These are phyloP conservation scores for Danaus plexippus DNA, from an alignment of 1,140 invertebrate species.

Conservation along the genomic window DNA sequence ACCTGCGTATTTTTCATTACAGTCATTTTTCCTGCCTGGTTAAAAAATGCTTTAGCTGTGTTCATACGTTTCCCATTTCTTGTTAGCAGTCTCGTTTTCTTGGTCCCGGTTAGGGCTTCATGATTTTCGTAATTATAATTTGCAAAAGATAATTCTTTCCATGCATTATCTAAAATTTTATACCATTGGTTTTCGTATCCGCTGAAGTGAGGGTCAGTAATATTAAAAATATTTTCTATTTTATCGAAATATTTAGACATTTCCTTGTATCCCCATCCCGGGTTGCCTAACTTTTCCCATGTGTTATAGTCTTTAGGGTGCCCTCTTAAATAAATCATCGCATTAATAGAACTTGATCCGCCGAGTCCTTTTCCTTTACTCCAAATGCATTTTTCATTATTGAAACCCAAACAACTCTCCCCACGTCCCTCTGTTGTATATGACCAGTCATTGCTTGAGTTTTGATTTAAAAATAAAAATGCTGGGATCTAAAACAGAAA, in stretches of 20 bases:
- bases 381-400: constrained; percentile 74
- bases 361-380: constrained; percentile 81
- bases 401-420: constrained; percentile 70
- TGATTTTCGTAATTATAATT: constrained; percentile 38
- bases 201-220: constrained; percentile 20
- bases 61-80: constrained; percentile 75
- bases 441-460: constrained; percentile 74
- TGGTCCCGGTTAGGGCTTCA: constrained; percentile 58
- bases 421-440: constrained; percentile 76
- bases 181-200: constrained; percentile 34
- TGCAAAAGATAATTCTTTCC: constrained; percentile 36
- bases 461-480: constrained; percentile 66
- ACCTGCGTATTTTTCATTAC: constrained; percentile 60
- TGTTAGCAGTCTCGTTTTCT: constrained; percentile 47
- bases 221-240: constrained; percentile 42
- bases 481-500: constrained; percentile 68
- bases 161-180: constrained; percentile 52
- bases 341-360: constrained; percentile 85
- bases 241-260: constrained; percentile 76
- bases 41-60: constrained; percentile 74
- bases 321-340: constrained; percentile 85
- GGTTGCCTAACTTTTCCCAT: constrained; percentile 74
- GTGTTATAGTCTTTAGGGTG: constrained; percentile 76
- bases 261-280: constrained; percentile 76
- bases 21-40: constrained; percentile 72